A percentile compares a stretch with the other conserved stretches of the same genome.
phyloP scores from a whole-genome alignment of 2,888 invertebrate genomes.

The Ditylenchus weischeri region DNA sequence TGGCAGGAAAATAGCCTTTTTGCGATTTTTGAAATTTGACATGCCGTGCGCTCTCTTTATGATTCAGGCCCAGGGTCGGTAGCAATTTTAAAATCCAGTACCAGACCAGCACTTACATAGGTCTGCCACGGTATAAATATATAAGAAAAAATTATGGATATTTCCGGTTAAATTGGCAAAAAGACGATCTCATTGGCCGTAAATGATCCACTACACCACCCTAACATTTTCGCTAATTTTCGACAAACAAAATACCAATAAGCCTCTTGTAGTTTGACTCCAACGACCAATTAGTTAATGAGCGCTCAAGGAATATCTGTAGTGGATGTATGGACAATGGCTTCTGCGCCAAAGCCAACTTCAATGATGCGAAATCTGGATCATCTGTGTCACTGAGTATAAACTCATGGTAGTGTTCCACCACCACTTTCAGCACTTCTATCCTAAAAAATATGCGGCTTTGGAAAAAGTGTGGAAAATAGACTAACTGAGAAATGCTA shows the following conservation, averaged over 20 bases:
- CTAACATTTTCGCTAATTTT: too few relatives aligned
- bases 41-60: too few relatives aligned
- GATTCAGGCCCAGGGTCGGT: too few relatives aligned
- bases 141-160: too few relatives aligned
- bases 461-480: not conserved
- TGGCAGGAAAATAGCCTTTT: too few relatives aligned
- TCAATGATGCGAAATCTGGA: conserved; percentile 21
- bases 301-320: conserved; percentile 22
- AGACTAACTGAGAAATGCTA: conserved; percentile 5
- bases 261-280: conserved; percentile 18
- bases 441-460: not conserved
- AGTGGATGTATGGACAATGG: conserved; percentile 18
- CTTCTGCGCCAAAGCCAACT: conserved; percentile 19
- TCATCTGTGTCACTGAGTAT: conserved; percentile 25
- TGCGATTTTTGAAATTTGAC: too few relatives aligned
- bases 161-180: too few relatives aligned
- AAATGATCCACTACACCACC: too few relatives aligned
- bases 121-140: too few relatives aligned
- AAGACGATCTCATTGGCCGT: too few relatives aligned
- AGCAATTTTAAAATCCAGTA: too few relatives aligned
- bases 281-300: conserved; percentile 26
- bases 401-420: conserved; percentile 25
- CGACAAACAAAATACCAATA: conserved; percentile 18
- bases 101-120: too few relatives aligned
- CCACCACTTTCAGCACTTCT: conserved; percentile 16